phyloP scores from a whole-genome alignment of 2,888 invertebrate genomes.

The Napeogenes inachia region DNA sequence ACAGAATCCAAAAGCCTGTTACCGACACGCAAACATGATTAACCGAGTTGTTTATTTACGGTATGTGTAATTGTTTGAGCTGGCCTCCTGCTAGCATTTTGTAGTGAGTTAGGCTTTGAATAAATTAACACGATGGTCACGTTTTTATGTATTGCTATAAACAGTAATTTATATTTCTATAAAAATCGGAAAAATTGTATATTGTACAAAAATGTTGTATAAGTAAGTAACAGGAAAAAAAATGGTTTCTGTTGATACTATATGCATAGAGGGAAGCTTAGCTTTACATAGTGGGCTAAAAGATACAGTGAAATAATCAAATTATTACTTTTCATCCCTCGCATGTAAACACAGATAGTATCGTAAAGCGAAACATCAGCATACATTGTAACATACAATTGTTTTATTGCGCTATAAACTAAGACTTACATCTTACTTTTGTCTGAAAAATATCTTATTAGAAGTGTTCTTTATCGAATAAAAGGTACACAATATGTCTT shows the following conservation, averaged over 20 bases:
- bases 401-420: slow-evolving; percentile 43
- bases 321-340: no score
- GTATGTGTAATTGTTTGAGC: slow-evolving; percentile 15
- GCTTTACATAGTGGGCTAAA: no score
- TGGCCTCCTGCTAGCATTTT: slow-evolving; percentile 13
- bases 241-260: no score
- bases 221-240: no score
- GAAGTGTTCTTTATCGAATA: background rate
- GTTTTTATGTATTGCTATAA: background rate
- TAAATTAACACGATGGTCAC: background rate
- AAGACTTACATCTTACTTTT: background rate
- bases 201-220: no score
- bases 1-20: slow-evolving; percentile 1
- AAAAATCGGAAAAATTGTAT: no score
- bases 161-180: background rate
- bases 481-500: no score
- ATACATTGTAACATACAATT: slow-evolving; percentile 43
- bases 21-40: slow-evolving; percentile 12
- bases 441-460: background rate
- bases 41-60: slow-evolving; percentile 17
- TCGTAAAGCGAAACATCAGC: slow-evolving; percentile 45
- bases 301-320: no score
- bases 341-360: slow-evolving; percentile 10
- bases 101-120: slow-evolving; percentile 7
- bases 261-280: no score